Base-by-base conservation (phyloP, 2,113 vertebrate species). In the Sander vitreus region DNA sequence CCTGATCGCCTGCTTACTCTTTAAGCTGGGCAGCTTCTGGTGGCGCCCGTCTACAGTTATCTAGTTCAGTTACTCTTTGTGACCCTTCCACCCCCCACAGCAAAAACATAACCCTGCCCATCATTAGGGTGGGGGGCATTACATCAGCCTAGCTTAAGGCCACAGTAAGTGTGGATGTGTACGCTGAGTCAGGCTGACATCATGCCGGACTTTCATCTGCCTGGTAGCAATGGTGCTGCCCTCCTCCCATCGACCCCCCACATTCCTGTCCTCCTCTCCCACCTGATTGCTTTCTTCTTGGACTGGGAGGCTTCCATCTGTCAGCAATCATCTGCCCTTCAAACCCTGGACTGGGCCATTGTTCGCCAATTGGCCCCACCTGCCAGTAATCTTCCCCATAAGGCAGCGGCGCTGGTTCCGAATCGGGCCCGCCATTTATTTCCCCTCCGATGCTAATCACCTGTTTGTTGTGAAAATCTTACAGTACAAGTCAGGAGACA, bases 311-410 rank as follows among this genome's bases (percentile, higher is more conserved):
- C 81, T 85, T 88, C 93, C 95, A 96, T 95, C 93, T 96, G 95
- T 94, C 93, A 93, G 89, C 93, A 95, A 96, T 96, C 95, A 94
- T 93, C 91, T 87, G 89, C 89, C 91, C 88, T 93, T 93, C 93
- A 92, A 95, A 92, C 93, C 88, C 83, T 45, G 82, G 90, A 92
- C 93, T 78, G 85, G 72, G 74, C 90, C 90, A 89, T 94, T 94
- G 95, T 95, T 94, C 18, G 62, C 87, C 92, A 93, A 94, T 94
- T 87, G 90, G 85, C 85, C 86, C 91, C 95, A 95, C 95, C 93
- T 95, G 95, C 86, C 89, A 92, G 91, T 92, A 95, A 96, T 96
- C 95, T 94, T 85, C 84, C 79, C 85, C 80, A 77, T 83, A 81
- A 86, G 89, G 90, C 88, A 84, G 76, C 76, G 85, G 87, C 78